Evolutionary conservation across 2,888 invertebrate species (phyloP), one percentile per base, ranked within the genome.

Genomic region (Conops quadrifasciatus): DNA sequence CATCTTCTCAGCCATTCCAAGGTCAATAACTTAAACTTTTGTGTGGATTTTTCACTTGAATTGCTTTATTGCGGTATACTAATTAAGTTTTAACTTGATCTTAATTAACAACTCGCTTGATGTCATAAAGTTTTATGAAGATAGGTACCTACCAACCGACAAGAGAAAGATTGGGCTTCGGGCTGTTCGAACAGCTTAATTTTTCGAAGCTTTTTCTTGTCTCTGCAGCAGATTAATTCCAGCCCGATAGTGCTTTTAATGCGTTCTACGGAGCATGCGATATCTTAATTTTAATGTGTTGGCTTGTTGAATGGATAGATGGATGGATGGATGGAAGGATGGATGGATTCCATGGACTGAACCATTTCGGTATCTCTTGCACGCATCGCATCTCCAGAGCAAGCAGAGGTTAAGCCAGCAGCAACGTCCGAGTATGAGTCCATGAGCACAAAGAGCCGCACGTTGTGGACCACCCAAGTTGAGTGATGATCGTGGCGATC

Each of bases 261-360:
- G 58, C 9, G 28, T 24, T 58, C 24, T 24, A 58, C 24, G 4
- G 9, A 16, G 24, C 47, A 26, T 24, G 45, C 63, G 63, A 63
- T 63, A 47, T 63, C 63, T 63, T n/a, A 63, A 63, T 63, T 26
- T 28, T 47, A 24, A 45, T 59, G 36, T 11, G 5, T 30, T 59
- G 30, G n/a, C n/a, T 11, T 19, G 5, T 21, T 3, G 56, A 56
- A 36, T 36, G 36, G 24, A 56, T n/a, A n/a, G n/a, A n/a, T n/a
- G n/a, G n/a, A n/a, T n/a, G n/a, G n/a, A n/a, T n/a, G n/a, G n/a
- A n/a, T n/a, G n/a, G n/a, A n/a, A n/a, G n/a, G n/a, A n/a, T n/a
- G n/a, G n/a, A n/a, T n/a, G n/a, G n/a, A n/a, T n/a, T n/a, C n/a
- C n/a, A n/a, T 21, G 19, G 56, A 36, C 36, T 36, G 36, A 7